Evolutionary conservation across 2,888 invertebrate species (phyloP).

Genomic region (Tubulanus polymorphus): DNA sequence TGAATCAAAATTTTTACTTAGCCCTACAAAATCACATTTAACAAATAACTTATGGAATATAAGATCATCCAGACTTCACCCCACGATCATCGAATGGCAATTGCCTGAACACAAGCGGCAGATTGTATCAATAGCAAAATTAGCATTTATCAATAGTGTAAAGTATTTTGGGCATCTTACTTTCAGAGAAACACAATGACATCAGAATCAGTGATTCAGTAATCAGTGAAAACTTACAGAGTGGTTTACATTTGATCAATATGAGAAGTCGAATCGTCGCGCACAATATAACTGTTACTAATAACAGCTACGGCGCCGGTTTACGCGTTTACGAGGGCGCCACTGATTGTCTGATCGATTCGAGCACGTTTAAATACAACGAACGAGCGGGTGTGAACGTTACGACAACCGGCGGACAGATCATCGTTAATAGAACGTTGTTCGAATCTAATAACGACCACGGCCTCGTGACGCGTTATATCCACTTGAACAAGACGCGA

Average conservation of each 20-base stretch:
- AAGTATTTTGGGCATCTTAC: too few species aligned
- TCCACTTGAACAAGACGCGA: conserved; percentile 41
- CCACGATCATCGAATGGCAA: too few species aligned
- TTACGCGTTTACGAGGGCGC: conserved; percentile 85
- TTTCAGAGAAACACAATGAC: conserved; percentile 37
- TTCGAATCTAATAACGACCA: conserved; percentile 84
- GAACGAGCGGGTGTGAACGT: conserved; percentile 75
- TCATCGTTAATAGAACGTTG: conserved; percentile 82
- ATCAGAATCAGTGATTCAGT: conserved; percentile 73
- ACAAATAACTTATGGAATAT: too few species aligned
- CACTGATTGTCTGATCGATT: conserved; percentile 89
- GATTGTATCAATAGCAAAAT: background rate
- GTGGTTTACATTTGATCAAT: conserved; percentile 92
- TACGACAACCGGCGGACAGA: conserved; percentile 88
- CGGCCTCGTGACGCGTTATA: conserved; percentile 45
- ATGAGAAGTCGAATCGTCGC: conserved; percentile 84
- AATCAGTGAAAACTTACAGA: conserved; percentile 84
- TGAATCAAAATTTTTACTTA: too few species aligned
- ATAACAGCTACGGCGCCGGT: conserved; percentile 82
- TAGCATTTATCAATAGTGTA: background rate
- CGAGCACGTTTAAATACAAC: conserved; percentile 84
- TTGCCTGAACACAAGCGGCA: too few species aligned
- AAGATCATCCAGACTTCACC: too few species aligned
- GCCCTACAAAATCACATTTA: too few species aligned
- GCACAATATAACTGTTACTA: conserved; percentile 72